A percentile compares a stretch with the other conserved stretches of the same genome.
phyloP scores from a whole-genome alignment of 2,888 invertebrate species.

The Sinopyrophorus schimmeli region DNA sequence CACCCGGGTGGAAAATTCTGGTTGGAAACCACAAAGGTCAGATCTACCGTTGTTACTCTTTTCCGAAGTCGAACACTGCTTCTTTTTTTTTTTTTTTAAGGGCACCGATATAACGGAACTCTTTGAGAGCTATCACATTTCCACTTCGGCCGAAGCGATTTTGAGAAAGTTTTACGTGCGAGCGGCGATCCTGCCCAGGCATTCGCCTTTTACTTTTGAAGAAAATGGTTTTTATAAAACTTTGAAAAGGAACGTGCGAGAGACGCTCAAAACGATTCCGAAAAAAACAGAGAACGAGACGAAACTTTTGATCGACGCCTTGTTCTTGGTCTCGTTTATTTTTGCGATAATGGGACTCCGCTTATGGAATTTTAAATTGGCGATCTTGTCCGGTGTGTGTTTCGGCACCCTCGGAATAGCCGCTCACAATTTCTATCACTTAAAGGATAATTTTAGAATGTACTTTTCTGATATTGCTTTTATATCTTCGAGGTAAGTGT shows the following conservation, averaged over 20 bases:
- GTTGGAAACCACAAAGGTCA: conserved; percentile 71
- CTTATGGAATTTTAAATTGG: conserved; percentile 53
- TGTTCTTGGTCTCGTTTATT: conserved; percentile 49
- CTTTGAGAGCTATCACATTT: conserved; percentile 75
- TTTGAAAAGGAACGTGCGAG: conserved; percentile 62
- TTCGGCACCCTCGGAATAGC: conserved; percentile 64
- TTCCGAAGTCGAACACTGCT: no score
- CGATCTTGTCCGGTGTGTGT: conserved; percentile 59
- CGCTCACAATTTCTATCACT: conserved; percentile 79
- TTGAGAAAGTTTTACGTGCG: conserved; percentile 68
- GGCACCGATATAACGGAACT: conserved; percentile 47
- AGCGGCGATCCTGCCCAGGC: conserved; percentile 65
- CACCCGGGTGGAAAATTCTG: conserved; percentile 89
- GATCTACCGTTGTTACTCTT: no score
- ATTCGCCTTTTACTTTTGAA: conserved; percentile 73
- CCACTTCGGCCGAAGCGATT: conserved; percentile 58
- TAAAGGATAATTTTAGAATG: conserved; percentile 76
- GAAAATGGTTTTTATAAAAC: conserved; percentile 75
- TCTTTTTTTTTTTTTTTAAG: no score
- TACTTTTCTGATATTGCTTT: conserved; percentile 72
- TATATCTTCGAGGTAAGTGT: conserved; percentile 65
- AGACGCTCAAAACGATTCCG: conserved; percentile 60
- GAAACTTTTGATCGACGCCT: conserved; percentile 52
- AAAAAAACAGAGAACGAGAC: conserved; percentile 48
- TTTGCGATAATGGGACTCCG: conserved; percentile 46